Percentiles rank a stretch among this genome's conserved stretches.
phyloP scores from a whole-genome alignment of 2,797 vertebrate species.

The Sebastes wilsoni region DNA sequence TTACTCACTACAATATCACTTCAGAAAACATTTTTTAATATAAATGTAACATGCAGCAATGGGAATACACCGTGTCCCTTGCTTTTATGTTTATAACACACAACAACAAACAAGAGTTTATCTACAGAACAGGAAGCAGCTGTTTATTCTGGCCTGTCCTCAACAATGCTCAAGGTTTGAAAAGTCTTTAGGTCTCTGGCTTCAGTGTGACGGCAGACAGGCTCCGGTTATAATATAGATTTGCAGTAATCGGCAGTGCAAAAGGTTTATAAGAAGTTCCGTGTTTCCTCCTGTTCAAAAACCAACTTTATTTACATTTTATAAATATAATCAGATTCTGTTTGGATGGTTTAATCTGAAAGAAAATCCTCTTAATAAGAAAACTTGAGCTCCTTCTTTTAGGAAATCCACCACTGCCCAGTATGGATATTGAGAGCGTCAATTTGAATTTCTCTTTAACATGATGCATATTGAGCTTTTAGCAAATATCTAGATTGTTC shows the following conservation, averaged over 20 bases:
- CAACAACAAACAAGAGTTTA: background rate
- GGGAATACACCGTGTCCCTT: background rate
- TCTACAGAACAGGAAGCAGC: slow-evolving; percentile 3
- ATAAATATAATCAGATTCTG: background rate
- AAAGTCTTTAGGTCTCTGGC: background rate
- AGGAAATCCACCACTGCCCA: background rate
- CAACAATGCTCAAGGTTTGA: background rate
- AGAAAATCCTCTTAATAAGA: rapidly evolving
- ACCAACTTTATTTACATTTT: background rate
- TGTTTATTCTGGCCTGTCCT: background rate
- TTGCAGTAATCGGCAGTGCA: background rate
- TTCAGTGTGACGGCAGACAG: background rate
- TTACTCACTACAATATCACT: background rate
- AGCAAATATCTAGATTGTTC: background rate
- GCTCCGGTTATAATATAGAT: background rate
- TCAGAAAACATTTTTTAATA: background rate
- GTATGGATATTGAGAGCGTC: background rate
- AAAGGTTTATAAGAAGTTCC: background rate
- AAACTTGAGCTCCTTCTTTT: background rate
- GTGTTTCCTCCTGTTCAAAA: background rate
- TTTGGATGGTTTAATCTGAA: background rate
- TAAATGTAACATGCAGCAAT: background rate
- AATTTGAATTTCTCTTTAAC: background rate
- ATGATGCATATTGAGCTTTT: background rate
- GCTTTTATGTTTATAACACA: background rate